Base-by-base conservation (phyloP, 2,888 invertebrate genomes). In the Amphipoea lucens region DNA sequence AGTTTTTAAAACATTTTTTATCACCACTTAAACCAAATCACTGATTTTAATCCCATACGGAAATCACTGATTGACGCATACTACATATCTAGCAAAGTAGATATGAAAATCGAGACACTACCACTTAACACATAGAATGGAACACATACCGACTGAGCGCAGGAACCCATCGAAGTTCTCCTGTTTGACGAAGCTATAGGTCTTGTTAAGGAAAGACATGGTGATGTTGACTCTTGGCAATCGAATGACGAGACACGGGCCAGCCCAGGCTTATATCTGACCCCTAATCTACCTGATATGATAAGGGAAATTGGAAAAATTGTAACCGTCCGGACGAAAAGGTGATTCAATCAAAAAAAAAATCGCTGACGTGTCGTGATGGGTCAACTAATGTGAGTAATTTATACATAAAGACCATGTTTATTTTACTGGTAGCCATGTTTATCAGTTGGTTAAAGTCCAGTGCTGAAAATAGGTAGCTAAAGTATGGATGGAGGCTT, bases 91-190 rank as follows among this genome's bases (percentile, higher is more conserved):
- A 51, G 7, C 4, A 68, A 45, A 45, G 4, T 7, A 11, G 12
- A 51, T 40, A 23, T 45, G 40, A 57, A 75, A 29, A 57, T 82
- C 29, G 2, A 57, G 48, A 82, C 20, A 73, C 7, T 29, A 67
- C 14, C 36, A 75, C 54, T 0, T 12, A 40, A 23, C 9, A 65
- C 36, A 12, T 5, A 11, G 0, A 9, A 54, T 23, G 42, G 29
- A 9, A 60, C 20, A 85, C 91, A 84, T 85, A 92, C 93, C 91
- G 40, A 88, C 82, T 78, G 89, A 79, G 65, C 87, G 90, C 14
- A 92, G 85, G 77, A 93, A 92, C 23, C 65, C 90, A n/a, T 92
- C 91, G 51, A 90, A 92, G 74, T 93, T 93, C 68, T 92, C 93
- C 48, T 91, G 86, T 69, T 83, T 92, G 6, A 87, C 89, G 12